Conservation (phyloP, 2,888 invertebrate species). For the Melanargia galathea region DNA sequence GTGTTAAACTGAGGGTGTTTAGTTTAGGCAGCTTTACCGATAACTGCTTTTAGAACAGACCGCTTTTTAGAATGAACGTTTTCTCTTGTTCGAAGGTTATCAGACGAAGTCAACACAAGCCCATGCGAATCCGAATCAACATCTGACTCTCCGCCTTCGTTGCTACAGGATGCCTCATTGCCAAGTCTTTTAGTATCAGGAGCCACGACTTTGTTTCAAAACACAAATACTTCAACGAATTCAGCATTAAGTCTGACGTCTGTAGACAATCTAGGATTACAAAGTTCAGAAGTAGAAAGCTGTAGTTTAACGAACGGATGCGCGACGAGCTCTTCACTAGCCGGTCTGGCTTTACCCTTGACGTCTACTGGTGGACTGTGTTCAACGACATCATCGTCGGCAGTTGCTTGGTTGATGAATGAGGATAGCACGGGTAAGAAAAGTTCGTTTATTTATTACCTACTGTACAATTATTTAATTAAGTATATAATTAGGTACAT, state of each 20-base stretch:
- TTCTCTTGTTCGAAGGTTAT: conserved; percentile 55
- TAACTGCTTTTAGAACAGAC: conserved; percentile 1
- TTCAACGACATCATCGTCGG: conserved; percentile 72
- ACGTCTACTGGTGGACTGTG: conserved; percentile 69
- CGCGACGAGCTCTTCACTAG: conserved; percentile 57
- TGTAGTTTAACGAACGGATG: conserved; percentile 75
- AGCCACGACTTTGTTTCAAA: conserved; percentile 70
- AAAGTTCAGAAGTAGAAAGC: conserved; percentile 61
- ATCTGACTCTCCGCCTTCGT: conserved; percentile 81
- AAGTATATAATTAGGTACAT: too few species aligned
- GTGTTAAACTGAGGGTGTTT: conserved; percentile 49
- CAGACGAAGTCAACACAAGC: conserved; percentile 76
- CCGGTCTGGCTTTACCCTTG: conserved; percentile 68
- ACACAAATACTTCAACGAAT: conserved; percentile 62
- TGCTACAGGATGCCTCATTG: conserved; percentile 71
- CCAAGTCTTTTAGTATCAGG: conserved; percentile 75
- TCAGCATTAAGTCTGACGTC: conserved; percentile 55
- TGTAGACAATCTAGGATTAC: conserved; percentile 62
- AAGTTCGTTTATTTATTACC: neutral
- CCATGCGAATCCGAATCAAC: conserved; percentile 85
- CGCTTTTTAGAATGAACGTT: neutral
- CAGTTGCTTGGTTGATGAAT: conserved; percentile 82
- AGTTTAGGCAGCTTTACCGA: conserved; percentile 40
- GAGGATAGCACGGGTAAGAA: conserved; percentile 76
- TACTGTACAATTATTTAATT: neutral